Evolutionary conservation across 2,797 vertebrate genomes (phyloP), one percentile per base, ranked within the genome.

Genomic region (Apogon talboti): DNA sequence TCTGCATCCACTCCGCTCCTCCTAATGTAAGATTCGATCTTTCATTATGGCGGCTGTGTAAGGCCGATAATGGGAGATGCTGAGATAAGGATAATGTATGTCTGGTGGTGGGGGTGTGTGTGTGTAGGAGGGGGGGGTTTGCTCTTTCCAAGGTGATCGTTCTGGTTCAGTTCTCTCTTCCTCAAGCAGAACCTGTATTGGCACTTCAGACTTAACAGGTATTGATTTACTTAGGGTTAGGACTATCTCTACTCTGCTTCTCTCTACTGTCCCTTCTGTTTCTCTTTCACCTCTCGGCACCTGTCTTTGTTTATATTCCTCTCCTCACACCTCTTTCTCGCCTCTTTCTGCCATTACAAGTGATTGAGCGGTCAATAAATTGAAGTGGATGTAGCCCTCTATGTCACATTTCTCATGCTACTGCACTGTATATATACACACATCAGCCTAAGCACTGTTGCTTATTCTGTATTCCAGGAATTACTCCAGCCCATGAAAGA

Each of bases 151-250:
- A 92, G 92, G 92, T 91, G 91, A 92, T 91, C 84, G 83, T 86
- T 84, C 83, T 71, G 87, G 89, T 89, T 87, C 86, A 84, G 71
- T 88, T 87, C 83, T 65, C 81, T 79, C 85, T 90, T 89, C 89
- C 87, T 90, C 82, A 51, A 86, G 85, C 86, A 83, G 80, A 92
- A 93, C 88, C 86, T 83, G 85, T 89, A 92, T 90, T 89, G 91
- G 91, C 92, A 92, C 89, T 92, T 82, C 78, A 87, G 87, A 84
- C 85, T 91, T 89, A 92, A 90, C 89, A 66, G 82, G 52, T 89
- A 93, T 93, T 79, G 90, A 93, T 93, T 92, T 83, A 85, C 85
- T 76, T 78, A 78, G 84, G 88, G 87, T 90, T 90, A 84, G 85
- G 86, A 83, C 82, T 54, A 61, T 76, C 78, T 80, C 58, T 63